Evolutionary conservation across 2,113 vertebrate species (phyloP).

Genomic region (Struthio camelus): DNA sequence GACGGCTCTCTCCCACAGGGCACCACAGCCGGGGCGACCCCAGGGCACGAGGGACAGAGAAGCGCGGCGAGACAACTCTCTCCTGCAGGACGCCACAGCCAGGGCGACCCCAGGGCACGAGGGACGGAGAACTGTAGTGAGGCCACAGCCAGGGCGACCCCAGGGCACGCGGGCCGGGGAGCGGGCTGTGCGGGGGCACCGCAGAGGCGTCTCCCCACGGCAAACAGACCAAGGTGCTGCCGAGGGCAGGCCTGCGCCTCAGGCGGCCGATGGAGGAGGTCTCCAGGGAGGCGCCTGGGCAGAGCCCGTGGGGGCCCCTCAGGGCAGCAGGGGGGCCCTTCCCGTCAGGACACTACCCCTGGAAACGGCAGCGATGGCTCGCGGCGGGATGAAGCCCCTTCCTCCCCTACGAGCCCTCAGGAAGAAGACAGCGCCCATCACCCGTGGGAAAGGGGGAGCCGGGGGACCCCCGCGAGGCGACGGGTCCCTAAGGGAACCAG

Average conservation of each 20-base stretch:
- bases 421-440: background rate
- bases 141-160: no score
- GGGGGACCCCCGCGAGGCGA: background rate
- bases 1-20: no score
- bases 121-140: no score
- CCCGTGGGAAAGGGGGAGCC: background rate
- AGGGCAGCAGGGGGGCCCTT: accelerated
- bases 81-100: background rate
- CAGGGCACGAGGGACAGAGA: no score
- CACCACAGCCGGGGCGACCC: no score
- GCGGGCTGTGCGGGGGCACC: no score
- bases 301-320: no score
- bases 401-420: background rate
- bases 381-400: no score
- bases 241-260: no score
- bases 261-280: accelerated
- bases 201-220: accelerated
- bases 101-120: background rate
- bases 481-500: background rate
- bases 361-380: no score
- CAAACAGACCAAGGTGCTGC: background rate
- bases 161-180: no score
- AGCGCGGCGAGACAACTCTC: no score
- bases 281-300: background rate
- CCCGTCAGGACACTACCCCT: background rate